phyloP scores from a whole-genome alignment of 1,140 invertebrate species.

The Acyrthosiphon pisum region DNA sequence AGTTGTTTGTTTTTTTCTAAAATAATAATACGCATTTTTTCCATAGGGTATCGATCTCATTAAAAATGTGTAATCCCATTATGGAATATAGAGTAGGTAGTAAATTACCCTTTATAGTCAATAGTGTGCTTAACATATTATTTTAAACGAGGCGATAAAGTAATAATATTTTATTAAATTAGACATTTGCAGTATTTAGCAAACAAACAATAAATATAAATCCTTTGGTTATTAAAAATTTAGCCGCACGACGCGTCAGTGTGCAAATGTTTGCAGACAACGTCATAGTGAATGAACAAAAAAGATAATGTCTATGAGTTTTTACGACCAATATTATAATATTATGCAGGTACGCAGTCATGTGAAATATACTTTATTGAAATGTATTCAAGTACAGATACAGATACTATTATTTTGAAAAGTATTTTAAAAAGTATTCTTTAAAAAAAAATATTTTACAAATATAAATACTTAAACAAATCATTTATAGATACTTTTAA shows the following conservation, averaged over 20 bases:
- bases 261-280: slow-evolving; percentile 3
- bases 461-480: no score
- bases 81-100: background rate
- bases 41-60: background rate
- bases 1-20: background rate
- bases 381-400: no score
- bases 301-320: background rate
- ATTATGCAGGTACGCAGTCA: background rate
- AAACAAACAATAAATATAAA: slow-evolving; percentile 5
- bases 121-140: background rate
- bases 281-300: background rate
- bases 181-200: background rate
- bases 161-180: background rate
- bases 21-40: background rate
- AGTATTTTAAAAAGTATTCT: no score
- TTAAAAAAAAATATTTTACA: no score
- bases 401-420: no score
- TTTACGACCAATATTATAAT: background rate
- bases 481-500: no score
- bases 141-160: background rate
- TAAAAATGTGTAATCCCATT: background rate
- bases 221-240: background rate
- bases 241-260: background rate
- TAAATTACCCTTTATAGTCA: background rate
- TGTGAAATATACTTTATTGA: no score